A percentile compares a stretch with the other conserved stretches of the same genome.
Evolutionary conservation across 2,113 vertebrate genomes (phyloP).

Genomic region (Galeopterus variegatus): DNA sequence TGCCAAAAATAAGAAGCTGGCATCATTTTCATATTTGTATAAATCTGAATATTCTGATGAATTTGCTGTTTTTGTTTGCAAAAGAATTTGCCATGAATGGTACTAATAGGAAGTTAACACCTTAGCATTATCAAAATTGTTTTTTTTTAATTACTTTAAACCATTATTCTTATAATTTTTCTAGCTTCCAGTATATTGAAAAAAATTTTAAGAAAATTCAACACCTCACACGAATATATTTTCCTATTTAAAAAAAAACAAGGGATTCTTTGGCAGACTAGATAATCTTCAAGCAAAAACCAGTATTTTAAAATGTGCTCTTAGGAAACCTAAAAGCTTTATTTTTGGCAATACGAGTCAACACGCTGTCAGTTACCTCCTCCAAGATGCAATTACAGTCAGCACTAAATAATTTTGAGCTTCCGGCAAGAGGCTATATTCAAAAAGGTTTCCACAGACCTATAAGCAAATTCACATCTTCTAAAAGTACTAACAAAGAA

Average conservation of each 20-base stretch:
- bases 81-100: slow-evolving; percentile 60
- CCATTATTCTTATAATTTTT: slow-evolving; percentile 75
- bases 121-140: slow-evolving; percentile 57
- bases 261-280: slow-evolving; percentile 80
- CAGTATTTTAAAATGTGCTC: slow-evolving; percentile 86
- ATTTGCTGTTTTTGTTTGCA: slow-evolving; percentile 61
- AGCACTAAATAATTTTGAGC: slow-evolving; percentile 84
- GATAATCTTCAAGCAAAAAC: slow-evolving; percentile 85
- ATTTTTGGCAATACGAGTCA: slow-evolving; percentile 87
- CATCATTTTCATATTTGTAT: not conserved
- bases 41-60: slow-evolving; percentile 59
- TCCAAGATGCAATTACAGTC: slow-evolving; percentile 86
- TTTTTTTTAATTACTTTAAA: slow-evolving; percentile 81
- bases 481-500: slow-evolving; percentile 65
- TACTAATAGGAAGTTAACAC: slow-evolving; percentile 63
- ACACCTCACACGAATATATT: slow-evolving; percentile 77
- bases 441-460: slow-evolving; percentile 75
- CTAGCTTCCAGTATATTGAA: slow-evolving; percentile 74
- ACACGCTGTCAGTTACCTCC: slow-evolving; percentile 85
- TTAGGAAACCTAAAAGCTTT: slow-evolving; percentile 86
- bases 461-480: slow-evolving; percentile 77
- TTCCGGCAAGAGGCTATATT: slow-evolving; percentile 76
- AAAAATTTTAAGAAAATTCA: slow-evolving; percentile 84
- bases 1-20: not conserved
- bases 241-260: slow-evolving; percentile 73